Percentiles rank a stretch among this genome's conserved stretches.
Evolutionary conservation across 2,797 vertebrate genomes (phyloP).

Genomic region (Sebastes kiyomatsui): DNA sequence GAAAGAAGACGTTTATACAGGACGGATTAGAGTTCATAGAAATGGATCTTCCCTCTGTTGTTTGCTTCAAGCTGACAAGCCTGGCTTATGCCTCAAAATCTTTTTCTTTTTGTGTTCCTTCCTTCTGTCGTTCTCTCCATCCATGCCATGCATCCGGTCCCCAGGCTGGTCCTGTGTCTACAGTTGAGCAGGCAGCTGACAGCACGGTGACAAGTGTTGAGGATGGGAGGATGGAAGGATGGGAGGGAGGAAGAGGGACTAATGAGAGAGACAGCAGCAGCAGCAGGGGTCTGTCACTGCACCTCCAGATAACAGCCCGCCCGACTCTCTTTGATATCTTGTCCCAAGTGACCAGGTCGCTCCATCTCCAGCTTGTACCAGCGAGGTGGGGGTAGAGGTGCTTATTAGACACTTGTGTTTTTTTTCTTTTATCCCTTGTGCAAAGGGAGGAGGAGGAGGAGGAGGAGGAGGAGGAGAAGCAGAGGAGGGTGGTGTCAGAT

Average conservation of each 20-base stretch:
- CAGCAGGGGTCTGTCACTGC: conserved; percentile 68
- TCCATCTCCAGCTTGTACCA: conserved; percentile 40
- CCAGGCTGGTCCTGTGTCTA: conserved; percentile 47
- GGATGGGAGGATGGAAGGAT: conserved; percentile 10
- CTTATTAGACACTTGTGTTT: conserved; percentile 18
- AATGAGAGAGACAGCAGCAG: conserved; percentile 58
- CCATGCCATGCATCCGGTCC: conserved; percentile 38
- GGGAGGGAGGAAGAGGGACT: conserved; percentile 33
- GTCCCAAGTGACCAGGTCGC: conserved; percentile 54
- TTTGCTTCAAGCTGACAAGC: conserved; percentile 35
- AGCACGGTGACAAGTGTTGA: conserved; percentile 60
- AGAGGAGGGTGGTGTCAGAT: not conserved
- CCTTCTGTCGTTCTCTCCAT: conserved; percentile 4
- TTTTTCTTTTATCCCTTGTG: not conserved
- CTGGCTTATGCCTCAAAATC: conserved; percentile 21
- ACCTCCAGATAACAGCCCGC: conserved; percentile 54
- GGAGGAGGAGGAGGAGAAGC: not conserved
- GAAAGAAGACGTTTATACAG: conserved; percentile 45
- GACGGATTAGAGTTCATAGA: conserved; percentile 48
- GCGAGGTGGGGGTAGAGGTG: not conserved
- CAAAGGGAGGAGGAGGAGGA: not conserved
- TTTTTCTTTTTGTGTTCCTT: conserved; percentile 8
- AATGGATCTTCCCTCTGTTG: conserved; percentile 36
- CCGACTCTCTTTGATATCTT: conserved; percentile 55
- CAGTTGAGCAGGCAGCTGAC: conserved; percentile 70